Evolutionary conservation across 2,113 vertebrate genomes (phyloP), one percentile per base, ranked within the genome.

Genomic region (Aplodontia rufa): DNA sequence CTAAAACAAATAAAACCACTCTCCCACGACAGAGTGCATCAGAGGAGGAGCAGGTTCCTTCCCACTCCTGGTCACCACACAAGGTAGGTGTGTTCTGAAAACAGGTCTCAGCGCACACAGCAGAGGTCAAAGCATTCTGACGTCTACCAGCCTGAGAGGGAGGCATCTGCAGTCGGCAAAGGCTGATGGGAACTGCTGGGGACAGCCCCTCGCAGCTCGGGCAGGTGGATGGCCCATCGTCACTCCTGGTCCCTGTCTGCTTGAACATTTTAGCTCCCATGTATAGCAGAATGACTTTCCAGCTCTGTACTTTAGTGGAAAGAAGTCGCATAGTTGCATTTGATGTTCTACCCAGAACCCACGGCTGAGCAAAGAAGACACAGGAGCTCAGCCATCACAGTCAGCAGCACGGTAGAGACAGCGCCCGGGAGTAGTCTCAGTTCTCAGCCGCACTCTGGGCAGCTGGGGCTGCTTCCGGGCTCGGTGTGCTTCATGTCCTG

Each of bases 371-470:
- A 42, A 47, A 80, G 32, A 42, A 42, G 40, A 40, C 7, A 37
- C 22, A 24, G 40, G 51, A 47, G n/a, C 8, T 0, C 3, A 62
- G 72, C 83, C 94, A 96, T 94, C 87, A 87, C 88, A 94, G 93
- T 96, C 90, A 95, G 98, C 95, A 74, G 95, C 95, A 95, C 69
- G 87, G 98, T 97, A 66, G 86, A 97, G 97, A 96, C 94, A 94
- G 97, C 94, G 95, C 97, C 94, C 94, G 97, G 97, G 88, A 62
- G 94, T 97, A 75, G 82, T 88, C 89, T 94, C 51, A 92, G 92
- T 86, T 93, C 97, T 97, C 93, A 95, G 97, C 96, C 97, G 96
- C 92, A 97, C 97, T n/a, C 95, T 93, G 96, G 97, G 98, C 76
- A 83, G 98, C 97, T 94, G 94, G 95, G 90, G 93, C 97, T 87